Evolutionary conservation across 2,888 invertebrate species (phyloP).

Genomic region (Entomobrya proxima): DNA sequence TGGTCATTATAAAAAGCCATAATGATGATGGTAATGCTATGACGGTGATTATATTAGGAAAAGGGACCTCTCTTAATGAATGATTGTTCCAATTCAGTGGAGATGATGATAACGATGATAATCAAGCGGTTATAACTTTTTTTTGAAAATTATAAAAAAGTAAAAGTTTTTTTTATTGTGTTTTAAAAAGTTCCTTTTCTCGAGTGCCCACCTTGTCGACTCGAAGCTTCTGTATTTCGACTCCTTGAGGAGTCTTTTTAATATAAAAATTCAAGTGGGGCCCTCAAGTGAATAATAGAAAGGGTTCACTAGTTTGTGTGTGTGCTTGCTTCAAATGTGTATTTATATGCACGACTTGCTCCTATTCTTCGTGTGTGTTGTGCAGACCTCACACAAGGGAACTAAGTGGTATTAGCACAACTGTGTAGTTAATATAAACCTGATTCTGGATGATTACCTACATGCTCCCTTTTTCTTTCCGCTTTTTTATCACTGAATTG

Average conservation of each 20-base stretch:
- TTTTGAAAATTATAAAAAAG: constrained; percentile 37
- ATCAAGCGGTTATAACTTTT: constrained; percentile 13
- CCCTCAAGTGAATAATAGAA: constrained; percentile 32
- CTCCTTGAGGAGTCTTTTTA: constrained; percentile 5
- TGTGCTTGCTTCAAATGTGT: not conserved
- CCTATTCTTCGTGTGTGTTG: constrained; percentile 58
- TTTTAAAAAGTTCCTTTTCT: constrained; percentile 2
- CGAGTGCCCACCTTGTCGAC: constrained; percentile 58
- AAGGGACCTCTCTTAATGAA: constrained; percentile 54
- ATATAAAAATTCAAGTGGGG: constrained; percentile 53
- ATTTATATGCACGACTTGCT: constrained; percentile 45
- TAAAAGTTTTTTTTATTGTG: constrained; percentile 56
- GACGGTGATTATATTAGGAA: constrained; percentile 27
- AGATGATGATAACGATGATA: constrained; percentile 49
- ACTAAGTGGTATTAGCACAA: constrained; percentile 64
- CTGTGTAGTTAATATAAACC: not conserved
- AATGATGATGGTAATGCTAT: constrained; percentile 38
- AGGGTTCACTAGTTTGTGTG: constrained; percentile 17
- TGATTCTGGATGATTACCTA: constrained; percentile 43
- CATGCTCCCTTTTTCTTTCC: constrained; percentile 21
- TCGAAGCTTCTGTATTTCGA: constrained; percentile 47
- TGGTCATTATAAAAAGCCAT: constrained; percentile 46
- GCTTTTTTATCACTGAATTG: constrained; percentile 56
- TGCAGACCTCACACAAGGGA: constrained; percentile 60
- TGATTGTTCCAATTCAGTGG: constrained; percentile 31